Percentiles rank a stretch among this genome's conserved stretches.
phyloP scores from a whole-genome alignment of 1,140 invertebrate genomes.

The Hestina assimilis region DNA sequence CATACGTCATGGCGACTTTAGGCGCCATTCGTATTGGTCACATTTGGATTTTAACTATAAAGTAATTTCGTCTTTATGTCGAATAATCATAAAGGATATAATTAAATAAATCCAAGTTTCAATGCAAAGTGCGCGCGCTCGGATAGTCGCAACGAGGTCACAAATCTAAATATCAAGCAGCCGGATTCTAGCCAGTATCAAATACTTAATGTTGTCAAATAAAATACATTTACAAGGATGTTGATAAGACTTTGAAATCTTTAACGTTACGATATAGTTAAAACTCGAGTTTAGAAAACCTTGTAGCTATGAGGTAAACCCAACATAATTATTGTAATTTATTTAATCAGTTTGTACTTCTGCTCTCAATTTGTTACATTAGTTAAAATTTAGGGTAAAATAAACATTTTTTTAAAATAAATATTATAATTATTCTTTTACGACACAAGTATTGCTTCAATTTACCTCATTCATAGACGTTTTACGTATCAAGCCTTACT shows the following conservation, averaged over 20 bases:
- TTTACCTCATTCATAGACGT: too few species aligned
- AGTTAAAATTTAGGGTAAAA: too few species aligned
- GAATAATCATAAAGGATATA: conserved; percentile 24
- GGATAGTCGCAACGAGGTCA: conserved; percentile 59
- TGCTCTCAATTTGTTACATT: too few species aligned
- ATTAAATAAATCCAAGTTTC: conserved; percentile 27
- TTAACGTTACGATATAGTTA: too few species aligned
- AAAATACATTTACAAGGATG: neutral
- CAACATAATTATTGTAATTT: too few species aligned
- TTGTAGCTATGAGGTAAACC: too few species aligned
- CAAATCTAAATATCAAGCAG: conserved; percentile 62
- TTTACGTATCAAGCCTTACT: too few species aligned
- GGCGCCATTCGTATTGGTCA: conserved; percentile 24
- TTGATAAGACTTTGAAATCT: neutral
- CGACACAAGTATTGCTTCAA: too few species aligned
- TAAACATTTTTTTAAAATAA: too few species aligned
- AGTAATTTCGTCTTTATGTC: conserved; percentile 38
- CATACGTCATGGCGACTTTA: conserved; percentile 40
- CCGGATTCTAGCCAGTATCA: conserved; percentile 58
- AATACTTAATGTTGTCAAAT: conserved; percentile 33
- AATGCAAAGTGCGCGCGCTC: conserved; percentile 47
- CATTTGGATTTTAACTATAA: conserved; percentile 16
- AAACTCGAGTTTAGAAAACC: too few species aligned
- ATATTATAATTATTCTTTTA: too few species aligned
- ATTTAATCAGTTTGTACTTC: too few species aligned